Base-by-base conservation (phyloP, 2,113 vertebrate genomes). In the Labeo catla region DNA sequence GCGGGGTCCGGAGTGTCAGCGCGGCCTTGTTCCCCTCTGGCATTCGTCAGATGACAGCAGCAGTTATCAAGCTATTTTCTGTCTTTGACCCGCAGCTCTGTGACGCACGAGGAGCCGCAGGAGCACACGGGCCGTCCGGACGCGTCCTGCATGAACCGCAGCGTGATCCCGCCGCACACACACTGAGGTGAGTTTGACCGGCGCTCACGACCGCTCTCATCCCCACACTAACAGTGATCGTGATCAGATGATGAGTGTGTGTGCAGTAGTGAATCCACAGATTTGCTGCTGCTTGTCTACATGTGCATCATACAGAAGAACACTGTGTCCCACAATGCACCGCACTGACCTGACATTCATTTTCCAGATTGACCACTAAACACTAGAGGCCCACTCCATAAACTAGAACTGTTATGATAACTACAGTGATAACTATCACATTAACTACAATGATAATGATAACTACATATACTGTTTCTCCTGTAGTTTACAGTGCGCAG, bases 51-150 rank as follows among this genome's bases (percentile, higher is more conserved):
- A 92, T 86, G 91, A 89, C 89, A 83, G 89, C 77, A 88, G 90
- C 84, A 93, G 94, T 94, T 94, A 93, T 88, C 78, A 61, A 81
- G 88, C 91, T 95, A 93, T 95, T 94, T 93, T 93, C 93, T 90
- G 89, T 88, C 88, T 85, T 76, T 81, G 87, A 81, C 87, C 86
- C 89, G 89, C 86, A 86, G 50, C 36, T 74, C 2, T 76, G 81
- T 89, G 83, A 43, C 43, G 61, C 73, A 34, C 23, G 52, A 85
- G 59, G 12, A 86, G 63, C 23, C 2, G 34, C 57, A 57, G 84
- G 77, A 78, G 77, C 61, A 43, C 23, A 19, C 13, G 16, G 23
- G 39, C 8, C 1, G 13, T 54, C 45, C 34, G 36, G 12, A 2
- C 34, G 6, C 21, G 21, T 12, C 47, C 68, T 43, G 68, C 34